Percentiles rank a stretch among this genome's conserved stretches.
phyloP scores from a whole-genome alignment of 2,888 invertebrate genomes.

The Empis stercorea region DNA sequence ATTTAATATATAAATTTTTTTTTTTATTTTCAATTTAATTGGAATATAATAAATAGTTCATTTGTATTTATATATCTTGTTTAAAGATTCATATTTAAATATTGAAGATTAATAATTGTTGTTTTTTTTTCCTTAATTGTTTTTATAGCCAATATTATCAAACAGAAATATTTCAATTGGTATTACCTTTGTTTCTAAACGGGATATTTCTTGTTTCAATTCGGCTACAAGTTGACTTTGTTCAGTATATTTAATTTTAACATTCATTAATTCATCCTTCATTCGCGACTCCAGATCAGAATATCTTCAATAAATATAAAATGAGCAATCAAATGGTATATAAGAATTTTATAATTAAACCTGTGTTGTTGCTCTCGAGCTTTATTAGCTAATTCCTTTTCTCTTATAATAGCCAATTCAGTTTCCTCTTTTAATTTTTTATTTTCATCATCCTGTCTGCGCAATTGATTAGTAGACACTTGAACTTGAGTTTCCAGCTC shows the following conservation, averaged over 20 bases:
- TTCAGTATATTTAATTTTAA: conserved; percentile 86
- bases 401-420: conserved; percentile 57
- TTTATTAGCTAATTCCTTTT: conserved; percentile 62
- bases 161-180: not conserved
- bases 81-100: too few species aligned
- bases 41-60: too few species aligned
- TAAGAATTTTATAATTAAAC: conserved; percentile 27
- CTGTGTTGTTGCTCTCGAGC: conserved; percentile 75
- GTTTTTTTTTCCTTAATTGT: too few species aligned
- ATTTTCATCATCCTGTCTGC: conserved; percentile 88
- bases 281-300: conserved; percentile 38
- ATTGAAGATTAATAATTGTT: too few species aligned
- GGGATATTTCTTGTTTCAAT: conserved; percentile 83
- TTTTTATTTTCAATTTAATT: too few species aligned
- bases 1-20: not conserved
- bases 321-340: not conserved
- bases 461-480: conserved; percentile 75
- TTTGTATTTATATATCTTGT: too few species aligned
- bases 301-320: conserved; percentile 23
- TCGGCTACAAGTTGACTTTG: conserved; percentile 89
- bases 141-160: not conserved
- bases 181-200: conserved; percentile 75
- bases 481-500: conserved; percentile 93
- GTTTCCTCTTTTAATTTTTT: conserved; percentile 67
- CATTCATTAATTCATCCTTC: conserved; percentile 88